These are phyloP conservation scores for Terrapene triunguis DNA, from an alignment of 2,113 vertebrate genomes.

Conservation along the genomic window DNA sequence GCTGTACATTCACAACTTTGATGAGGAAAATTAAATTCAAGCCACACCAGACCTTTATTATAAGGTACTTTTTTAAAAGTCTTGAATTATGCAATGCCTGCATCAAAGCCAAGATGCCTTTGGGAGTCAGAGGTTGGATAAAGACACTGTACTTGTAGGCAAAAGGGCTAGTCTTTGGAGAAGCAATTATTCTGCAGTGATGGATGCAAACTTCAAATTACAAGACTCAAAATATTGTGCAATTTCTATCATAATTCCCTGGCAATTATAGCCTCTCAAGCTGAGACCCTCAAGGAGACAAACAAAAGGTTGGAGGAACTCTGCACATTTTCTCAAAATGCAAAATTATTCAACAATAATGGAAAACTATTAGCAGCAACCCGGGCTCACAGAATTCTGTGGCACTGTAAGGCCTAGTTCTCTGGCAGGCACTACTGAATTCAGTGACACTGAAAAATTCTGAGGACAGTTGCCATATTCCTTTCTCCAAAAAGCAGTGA, in stretches of 20 bases:
- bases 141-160: background rate
- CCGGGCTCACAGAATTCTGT: background rate
- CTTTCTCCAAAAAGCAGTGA: too few relatives aligned
- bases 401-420: background rate
- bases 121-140: accelerated
- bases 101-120: background rate
- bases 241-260: background rate
- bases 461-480: too few relatives aligned
- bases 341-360: constrained; percentile 35
- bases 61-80: background rate
- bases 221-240: background rate
- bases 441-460: too few relatives aligned
- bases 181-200: constrained; percentile 46
- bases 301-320: constrained; percentile 37
- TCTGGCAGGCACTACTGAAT: background rate
- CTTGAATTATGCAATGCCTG: background rate
- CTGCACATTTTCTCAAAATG: background rate
- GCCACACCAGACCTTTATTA: accelerated
- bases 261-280: background rate
- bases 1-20: background rate
- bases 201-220: constrained; percentile 3
- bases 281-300: background rate
- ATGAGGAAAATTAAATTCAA: background rate
- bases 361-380: background rate
- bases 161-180: background rate